Evolutionary conservation across 1,140 invertebrate genomes (phyloP).

Genomic region (Myzus persicae): DNA sequence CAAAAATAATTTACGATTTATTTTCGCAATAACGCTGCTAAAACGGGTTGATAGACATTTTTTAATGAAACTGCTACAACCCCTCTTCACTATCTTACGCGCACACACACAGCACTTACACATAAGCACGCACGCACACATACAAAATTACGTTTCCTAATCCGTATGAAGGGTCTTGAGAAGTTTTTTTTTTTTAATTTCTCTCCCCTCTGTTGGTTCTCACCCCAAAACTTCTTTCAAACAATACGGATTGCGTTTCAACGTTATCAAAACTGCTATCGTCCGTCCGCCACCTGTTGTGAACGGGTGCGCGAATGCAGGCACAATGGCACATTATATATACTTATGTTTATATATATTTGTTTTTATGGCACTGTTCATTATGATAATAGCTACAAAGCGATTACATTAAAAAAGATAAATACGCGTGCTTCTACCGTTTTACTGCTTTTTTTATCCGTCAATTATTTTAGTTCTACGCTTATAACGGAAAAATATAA

Average conservation of each 20-base stretch:
- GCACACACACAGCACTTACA: neutral
- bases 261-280: slow-evolving; percentile 25
- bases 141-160: neutral
- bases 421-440: neutral
- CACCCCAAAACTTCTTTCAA: neutral
- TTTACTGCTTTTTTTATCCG: neutral
- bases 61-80: slow-evolving; percentile 31
- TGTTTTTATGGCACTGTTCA: slow-evolving; percentile 9
- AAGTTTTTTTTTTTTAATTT: slow-evolving; percentile 19
- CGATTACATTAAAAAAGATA: slow-evolving; percentile 7
- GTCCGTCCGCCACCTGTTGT: slow-evolving; percentile 24
- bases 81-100: neutral
- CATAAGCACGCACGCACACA: too few species aligned
- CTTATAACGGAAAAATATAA: neutral
- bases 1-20: slow-evolving; percentile 33
- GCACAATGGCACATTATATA: neutral
- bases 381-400: neutral
- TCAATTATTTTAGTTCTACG: neutral
- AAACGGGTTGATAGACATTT: slow-evolving; percentile 19
- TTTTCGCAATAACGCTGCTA: slow-evolving; percentile 12
- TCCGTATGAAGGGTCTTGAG: neutral
- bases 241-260: neutral
- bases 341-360: neutral
- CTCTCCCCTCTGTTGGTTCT: neutral
- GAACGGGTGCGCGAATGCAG: neutral